Evolutionary conservation across 1,140 invertebrate species (phyloP).

Genomic region (Drosophila santomea): DNA sequence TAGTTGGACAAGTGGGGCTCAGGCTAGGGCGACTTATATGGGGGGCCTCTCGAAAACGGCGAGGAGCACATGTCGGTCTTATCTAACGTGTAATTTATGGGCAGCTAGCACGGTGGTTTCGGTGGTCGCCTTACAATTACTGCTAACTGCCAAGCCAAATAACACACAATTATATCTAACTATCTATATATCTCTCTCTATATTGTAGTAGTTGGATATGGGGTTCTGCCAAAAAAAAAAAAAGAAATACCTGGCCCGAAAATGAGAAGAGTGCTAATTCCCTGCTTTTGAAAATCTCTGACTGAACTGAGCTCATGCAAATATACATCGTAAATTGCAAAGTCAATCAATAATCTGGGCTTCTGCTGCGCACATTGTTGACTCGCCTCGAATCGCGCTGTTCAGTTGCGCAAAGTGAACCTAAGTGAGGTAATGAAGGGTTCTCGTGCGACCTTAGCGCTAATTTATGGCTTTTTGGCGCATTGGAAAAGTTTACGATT

Average conservation of each 20-base stretch:
- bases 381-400: constrained; percentile 9
- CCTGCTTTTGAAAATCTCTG: background rate
- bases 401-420: constrained; percentile 26
- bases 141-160: background rate
- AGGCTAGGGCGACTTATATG: constrained; percentile 6
- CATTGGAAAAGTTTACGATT: constrained; percentile 27
- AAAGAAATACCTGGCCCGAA: no score
- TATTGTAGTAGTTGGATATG: background rate
- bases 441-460: constrained; percentile 27
- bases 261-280: no score
- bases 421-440: constrained; percentile 17
- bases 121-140: background rate
- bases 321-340: constrained; percentile 9
- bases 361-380: constrained; percentile 47
- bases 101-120: background rate
- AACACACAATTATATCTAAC: background rate
- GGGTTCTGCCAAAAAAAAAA: background rate
- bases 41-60: background rate
- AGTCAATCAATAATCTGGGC: constrained; percentile 24
- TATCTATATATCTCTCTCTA: no score
- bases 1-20: background rate
- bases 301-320: constrained; percentile 6
- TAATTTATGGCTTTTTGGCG: constrained; percentile 29
- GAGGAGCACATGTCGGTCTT: background rate
- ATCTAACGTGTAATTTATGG: constrained; percentile 5